Evolutionary conservation across 1,140 invertebrate genomes (phyloP), one percentile per base, ranked within the genome.

Genomic region (Neodiprion lecontei): DNA sequence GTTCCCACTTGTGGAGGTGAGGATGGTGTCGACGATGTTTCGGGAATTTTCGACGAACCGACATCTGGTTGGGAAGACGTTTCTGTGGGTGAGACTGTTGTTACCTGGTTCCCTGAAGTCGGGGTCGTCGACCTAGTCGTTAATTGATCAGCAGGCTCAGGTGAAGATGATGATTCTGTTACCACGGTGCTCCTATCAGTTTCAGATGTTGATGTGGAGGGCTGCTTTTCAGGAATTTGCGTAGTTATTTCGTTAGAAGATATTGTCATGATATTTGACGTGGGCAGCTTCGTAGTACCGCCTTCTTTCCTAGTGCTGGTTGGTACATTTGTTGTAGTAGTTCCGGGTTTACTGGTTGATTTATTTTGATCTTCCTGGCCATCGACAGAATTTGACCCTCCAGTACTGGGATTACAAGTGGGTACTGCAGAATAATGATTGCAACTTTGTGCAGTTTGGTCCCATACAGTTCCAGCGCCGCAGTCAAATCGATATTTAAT

Each of bases 381-480:
- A 11, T 93, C 93, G 48, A 92, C 93, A 65, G 91, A 86, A 28
- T 90, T 84, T 14, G 91, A 90, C 9, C 94, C 94, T 8, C 91
- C 84, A 79, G 94, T 92, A 67, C 94, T 93, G 21, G 87, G 87
- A 14, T 91, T 87, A 69, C 94, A 93, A 78, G 90, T 89, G 7
- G 92, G 91, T 1, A 93, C 93, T 68, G 90, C 86, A 48, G 88
- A 88, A 12, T 88, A 85, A 84, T 93, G 90, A 85, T 93, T 93
- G 83, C 92, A 93, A 49, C 87, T 88, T 75, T 89, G 84, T 48
- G 90, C 88, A 61, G 90, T 86, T 74, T 87, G 77, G 85, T 93
- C 92, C 91, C 92, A 94, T 23, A 91, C 90, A 7, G 92, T 94
- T 48, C 91, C 91, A 73, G 91, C 89, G 1, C 91, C 91, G 83